Base-by-base conservation (phyloP, 2,113 vertebrate species). In the Brienomyrus longianalis region DNA sequence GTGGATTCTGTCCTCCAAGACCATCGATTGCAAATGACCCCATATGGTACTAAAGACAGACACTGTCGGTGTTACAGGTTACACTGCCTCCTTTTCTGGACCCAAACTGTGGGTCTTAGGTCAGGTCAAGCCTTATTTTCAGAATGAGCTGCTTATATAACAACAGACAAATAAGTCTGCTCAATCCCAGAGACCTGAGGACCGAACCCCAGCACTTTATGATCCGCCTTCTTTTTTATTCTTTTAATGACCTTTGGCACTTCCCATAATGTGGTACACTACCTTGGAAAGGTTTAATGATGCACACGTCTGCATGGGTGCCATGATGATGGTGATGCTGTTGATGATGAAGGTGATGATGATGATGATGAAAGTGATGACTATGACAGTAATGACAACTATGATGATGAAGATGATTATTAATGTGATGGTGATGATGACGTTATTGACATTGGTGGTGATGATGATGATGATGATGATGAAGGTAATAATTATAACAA, bases 341-440 rank as follows among this genome's bases (percentile, higher is more conserved):
- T 52, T 90, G 91, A 89, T 85, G 70, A 31, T 13, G n/a, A 62
- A 62, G 8, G 3, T 70, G 62, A 66, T 11, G n/a, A 62, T 9
- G 56, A 62, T 56, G 5, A 59, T 59, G 19, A 23, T 10, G 23
- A 62, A 23, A 23, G 56, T 59, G 59, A 27, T n/a, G 59, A 62
- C 23, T n/a, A 10, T 62, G 59, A 9, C 56, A 59, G 23, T 62
- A 11, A n/a, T 62, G 54, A 31, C 31, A 31, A 31, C 31, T 31
- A 6, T 21, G 54, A 56, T 4, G 54, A 6, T 59, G 19, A 59
- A 23, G 21, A 23, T n/a, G 59, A 27, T 62, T 0, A 62, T 62
- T 62, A n/a, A 66, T n/a, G 59, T 66, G 59, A 66, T 2, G 2
- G 59, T 66, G n/a, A 66, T 66, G 23, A 66, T 10, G 59, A 2